Evolutionary conservation across 2,797 vertebrate genomes (phyloP).

Genomic region (Mareca strepera): DNA sequence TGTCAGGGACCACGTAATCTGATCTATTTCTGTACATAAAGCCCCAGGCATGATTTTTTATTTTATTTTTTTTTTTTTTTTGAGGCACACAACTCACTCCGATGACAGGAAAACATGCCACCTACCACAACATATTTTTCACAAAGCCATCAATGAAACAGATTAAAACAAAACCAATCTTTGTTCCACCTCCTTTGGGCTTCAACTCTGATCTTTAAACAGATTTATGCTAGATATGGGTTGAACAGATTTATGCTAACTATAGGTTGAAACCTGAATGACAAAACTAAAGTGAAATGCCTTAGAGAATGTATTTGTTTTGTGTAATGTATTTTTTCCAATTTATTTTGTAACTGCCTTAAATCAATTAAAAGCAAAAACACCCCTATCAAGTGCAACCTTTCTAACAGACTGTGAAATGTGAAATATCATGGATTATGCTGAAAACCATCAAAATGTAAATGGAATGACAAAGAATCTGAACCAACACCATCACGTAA

Average conservation of each 20-base stretch:
- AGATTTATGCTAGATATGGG: not conserved
- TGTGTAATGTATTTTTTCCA: not conserved
- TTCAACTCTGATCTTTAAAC: not conserved
- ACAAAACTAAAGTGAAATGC: not conserved
- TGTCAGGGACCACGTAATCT: not conserved
- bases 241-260: not conserved
- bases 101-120: not conserved
- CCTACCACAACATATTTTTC: not conserved
- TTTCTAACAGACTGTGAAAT: not conserved
- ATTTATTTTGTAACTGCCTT: not conserved
- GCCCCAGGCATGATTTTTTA: not conserved
- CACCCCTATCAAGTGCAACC: not conserved
- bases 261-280: not conserved
- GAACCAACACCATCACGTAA: not conserved
- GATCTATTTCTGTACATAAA: not conserved
- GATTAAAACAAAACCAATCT: not conserved
- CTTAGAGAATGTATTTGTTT: not conserved
- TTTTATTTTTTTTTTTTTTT: not conserved
- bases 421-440: not conserved
- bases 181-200: not conserved
- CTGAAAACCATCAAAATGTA: constrained; percentile 14
- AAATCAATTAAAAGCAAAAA: not conserved
- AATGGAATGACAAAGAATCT: not conserved
- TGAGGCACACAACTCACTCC: not conserved
- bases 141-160: not conserved